Evolutionary conservation across 1,140 invertebrate species (phyloP).

Genomic region (Monochamus saltuarius): DNA sequence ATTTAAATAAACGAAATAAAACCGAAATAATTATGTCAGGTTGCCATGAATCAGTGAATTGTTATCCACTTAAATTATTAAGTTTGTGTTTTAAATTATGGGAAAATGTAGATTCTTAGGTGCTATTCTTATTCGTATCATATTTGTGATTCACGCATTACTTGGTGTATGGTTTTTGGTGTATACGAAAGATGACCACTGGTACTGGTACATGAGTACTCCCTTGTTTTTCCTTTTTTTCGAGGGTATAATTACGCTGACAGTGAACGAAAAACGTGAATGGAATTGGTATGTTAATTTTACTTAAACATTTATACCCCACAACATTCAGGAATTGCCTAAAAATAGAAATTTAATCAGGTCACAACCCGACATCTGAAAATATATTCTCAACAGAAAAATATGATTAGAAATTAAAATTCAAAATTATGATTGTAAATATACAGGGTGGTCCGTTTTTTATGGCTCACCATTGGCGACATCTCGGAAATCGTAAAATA

Average conservation of each 20-base stretch:
- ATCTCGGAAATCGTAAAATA: too few relatives aligned
- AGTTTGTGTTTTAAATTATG: neutral
- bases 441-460: too few relatives aligned
- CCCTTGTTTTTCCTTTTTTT: constrained; percentile 14
- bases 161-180: constrained; percentile 3
- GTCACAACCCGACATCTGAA: too few relatives aligned
- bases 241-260: constrained; percentile 13
- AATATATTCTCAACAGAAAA: too few relatives aligned
- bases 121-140: constrained; percentile 10
- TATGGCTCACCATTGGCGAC: too few relatives aligned
- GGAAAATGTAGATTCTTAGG: constrained; percentile 13
- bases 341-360: too few relatives aligned
- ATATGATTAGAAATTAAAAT: too few relatives aligned
- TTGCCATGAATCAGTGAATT: too few relatives aligned
- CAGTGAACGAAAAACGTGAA: constrained; percentile 10
- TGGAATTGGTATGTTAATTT: constrained; percentile 13
- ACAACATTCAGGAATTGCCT: neutral
- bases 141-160: constrained; percentile 12
- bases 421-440: too few relatives aligned
- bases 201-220: constrained; percentile 13
- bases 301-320: neutral
- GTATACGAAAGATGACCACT: constrained; percentile 9
- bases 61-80: too few relatives aligned
- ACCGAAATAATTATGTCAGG: too few relatives aligned
- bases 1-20: too few relatives aligned